Percentiles rank a stretch among this genome's conserved stretches.
phyloP scores from a whole-genome alignment of 2,888 invertebrate species.

The Ectemnius lituratus region DNA sequence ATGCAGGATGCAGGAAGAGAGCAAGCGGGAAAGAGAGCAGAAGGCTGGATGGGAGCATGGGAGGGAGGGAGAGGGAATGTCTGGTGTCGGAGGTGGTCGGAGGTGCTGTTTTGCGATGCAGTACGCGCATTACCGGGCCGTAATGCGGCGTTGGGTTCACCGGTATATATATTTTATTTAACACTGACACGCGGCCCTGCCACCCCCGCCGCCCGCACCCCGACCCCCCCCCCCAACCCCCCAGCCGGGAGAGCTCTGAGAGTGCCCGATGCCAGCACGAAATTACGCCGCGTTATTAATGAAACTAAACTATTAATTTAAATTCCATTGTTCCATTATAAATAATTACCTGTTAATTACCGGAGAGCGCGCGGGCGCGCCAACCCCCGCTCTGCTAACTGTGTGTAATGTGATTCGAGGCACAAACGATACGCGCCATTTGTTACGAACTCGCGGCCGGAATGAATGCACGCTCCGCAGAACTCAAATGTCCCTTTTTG shows the following conservation, averaged over 20 bases:
- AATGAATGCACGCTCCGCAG: conserved; percentile 44
- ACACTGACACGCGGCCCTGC: conserved; percentile 60
- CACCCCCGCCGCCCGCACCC: no score
- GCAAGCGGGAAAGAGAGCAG: no score
- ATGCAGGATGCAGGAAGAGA: conserved; percentile 17
- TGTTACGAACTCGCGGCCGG: conserved; percentile 44
- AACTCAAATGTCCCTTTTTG: conserved; percentile 29
- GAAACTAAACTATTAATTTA: conserved; percentile 78
- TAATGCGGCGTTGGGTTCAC: conserved; percentile 71
- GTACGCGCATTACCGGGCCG: conserved; percentile 71
- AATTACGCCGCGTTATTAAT: conserved; percentile 76
- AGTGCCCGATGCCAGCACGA: conserved; percentile 44
- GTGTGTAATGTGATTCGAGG: conserved; percentile 66
- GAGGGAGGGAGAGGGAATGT: conserved; percentile 28
- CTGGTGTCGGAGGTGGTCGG: conserved; percentile 39
- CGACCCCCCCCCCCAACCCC: no score
- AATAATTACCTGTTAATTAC: conserved; percentile 77
- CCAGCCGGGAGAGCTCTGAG: no score
- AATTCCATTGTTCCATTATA: conserved; percentile 77
- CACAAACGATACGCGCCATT: conserved; percentile 58
- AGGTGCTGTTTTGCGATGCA: conserved; percentile 70
- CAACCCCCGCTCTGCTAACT: conserved; percentile 27
- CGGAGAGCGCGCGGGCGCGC: conserved; percentile 26
- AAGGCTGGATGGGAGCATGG: conserved; percentile 19
- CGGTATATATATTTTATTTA: conserved; percentile 76